Conservation (phyloP, 2,113 vertebrate genomes). For the Marcusenius ussheri region DNA sequence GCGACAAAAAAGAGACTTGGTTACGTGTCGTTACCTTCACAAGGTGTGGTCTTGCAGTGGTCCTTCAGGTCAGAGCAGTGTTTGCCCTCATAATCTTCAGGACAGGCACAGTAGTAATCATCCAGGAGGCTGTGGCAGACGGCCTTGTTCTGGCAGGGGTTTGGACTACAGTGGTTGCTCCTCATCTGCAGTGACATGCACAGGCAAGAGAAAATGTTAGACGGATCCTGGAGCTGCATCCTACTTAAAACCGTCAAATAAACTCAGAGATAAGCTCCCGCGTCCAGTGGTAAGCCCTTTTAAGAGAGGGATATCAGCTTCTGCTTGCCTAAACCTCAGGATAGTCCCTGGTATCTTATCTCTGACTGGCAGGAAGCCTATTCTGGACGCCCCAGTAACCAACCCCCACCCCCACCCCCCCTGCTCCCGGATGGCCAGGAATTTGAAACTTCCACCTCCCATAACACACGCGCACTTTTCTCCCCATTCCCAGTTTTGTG, state of each 20-base stretch:
- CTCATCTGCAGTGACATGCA: conserved; percentile 58
- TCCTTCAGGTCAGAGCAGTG: conserved; percentile 85
- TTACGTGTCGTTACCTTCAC: conserved; percentile 64
- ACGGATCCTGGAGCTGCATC: not conserved
- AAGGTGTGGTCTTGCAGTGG: conserved; percentile 80
- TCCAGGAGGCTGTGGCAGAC: conserved; percentile 70
- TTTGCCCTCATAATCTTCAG: conserved; percentile 79
- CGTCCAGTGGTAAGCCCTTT: conserved; percentile 9
- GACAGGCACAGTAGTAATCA: conserved; percentile 84
- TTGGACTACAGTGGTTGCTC: conserved; percentile 73
- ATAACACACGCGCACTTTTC: not conserved
- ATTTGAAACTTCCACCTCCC: not conserved
- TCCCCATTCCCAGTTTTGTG: conserved; percentile 9
- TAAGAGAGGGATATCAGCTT: not conserved
- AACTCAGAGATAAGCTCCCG: not conserved
- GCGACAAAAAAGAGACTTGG: not conserved
- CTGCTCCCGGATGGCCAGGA: not conserved
- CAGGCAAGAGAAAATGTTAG: conserved; percentile 6
- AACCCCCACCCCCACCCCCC: no score
- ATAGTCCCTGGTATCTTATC: not conserved
- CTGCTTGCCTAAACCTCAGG: conserved; percentile 11
- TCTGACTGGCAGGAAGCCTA: not conserved
- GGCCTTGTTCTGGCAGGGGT: conserved; percentile 80
- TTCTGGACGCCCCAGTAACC: not conserved
- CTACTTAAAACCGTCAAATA: not conserved